These are phyloP conservation scores for Uloborus plumipes DNA, from an alignment of 2,888 invertebrate genomes.

Conservation along the genomic window DNA sequence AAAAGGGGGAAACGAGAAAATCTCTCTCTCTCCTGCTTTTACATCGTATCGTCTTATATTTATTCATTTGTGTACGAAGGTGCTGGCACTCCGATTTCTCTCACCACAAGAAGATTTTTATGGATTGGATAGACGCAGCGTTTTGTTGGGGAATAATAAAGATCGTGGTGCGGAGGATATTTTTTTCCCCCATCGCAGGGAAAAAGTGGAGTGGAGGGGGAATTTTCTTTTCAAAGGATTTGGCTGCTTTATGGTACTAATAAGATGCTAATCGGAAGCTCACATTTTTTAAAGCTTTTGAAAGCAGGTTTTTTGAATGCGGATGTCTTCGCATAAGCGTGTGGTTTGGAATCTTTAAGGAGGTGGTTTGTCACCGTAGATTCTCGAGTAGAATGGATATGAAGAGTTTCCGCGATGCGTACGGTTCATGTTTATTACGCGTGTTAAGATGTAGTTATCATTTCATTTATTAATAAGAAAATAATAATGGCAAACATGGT, in stretches of 20 bases:
- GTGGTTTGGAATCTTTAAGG: too few relatives aligned
- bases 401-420: too few relatives aligned
- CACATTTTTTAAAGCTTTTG: slow-evolving; percentile 8
- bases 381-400: too few relatives aligned
- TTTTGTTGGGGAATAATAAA: slow-evolving; percentile 46
- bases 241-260: slow-evolving; percentile 39
- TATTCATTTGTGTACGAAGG: slow-evolving; percentile 53
- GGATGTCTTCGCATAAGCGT: too few relatives aligned
- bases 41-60: slow-evolving; percentile 53
- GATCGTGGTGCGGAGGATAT: slow-evolving; percentile 27
- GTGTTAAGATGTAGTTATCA: too few relatives aligned
- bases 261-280: slow-evolving; percentile 60
- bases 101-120: slow-evolving; percentile 34
- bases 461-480: too few relatives aligned
- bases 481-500: too few relatives aligned
- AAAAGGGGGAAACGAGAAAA: slow-evolving; percentile 21
- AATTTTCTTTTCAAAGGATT: slow-evolving; percentile 36
- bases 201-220: slow-evolving; percentile 5
- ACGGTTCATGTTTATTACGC: too few relatives aligned
- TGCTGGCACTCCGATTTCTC: slow-evolving; percentile 24
- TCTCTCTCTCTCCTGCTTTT: slow-evolving; percentile 26
- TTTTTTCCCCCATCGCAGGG: neutral
- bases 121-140: slow-evolving; percentile 29
- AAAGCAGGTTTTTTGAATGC: neutral
- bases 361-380: too few relatives aligned